Conservation (phyloP, 2,888 invertebrate genomes). For the Ferdinandea cuprea region DNA sequence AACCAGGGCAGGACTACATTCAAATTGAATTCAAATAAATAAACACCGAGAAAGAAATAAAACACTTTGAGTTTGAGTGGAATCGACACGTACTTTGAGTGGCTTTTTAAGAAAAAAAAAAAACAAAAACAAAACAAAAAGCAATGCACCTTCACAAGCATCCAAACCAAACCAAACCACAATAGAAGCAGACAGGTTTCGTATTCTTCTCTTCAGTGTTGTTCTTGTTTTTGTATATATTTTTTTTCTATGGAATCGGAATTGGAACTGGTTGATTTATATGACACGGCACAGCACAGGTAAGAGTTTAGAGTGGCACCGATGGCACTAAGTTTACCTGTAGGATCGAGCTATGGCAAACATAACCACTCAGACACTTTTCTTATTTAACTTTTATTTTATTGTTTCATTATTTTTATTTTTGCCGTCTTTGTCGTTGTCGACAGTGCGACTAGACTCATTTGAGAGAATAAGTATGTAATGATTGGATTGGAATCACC, state of each 20-base stretch:
- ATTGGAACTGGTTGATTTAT: slow-evolving; percentile 71
- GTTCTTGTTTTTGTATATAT: slow-evolving; percentile 38
- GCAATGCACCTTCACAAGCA: background rate
- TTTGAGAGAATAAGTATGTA: slow-evolving; percentile 33
- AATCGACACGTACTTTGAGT: slow-evolving; percentile 43
- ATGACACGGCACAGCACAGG: slow-evolving; percentile 64
- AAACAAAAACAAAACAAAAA: slow-evolving; percentile 2
- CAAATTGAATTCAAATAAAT: slow-evolving; percentile 20
- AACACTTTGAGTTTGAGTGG: slow-evolving; percentile 42
- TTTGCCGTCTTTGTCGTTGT: slow-evolving; percentile 5
- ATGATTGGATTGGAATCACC: slow-evolving; percentile 58
- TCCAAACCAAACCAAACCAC: no score
- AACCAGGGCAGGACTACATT: background rate
- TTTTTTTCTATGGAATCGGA: slow-evolving; percentile 59
- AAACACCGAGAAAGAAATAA: background rate
- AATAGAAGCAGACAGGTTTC: slow-evolving; percentile 51
- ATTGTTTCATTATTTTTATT: slow-evolving; percentile 4
- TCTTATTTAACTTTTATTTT: slow-evolving; percentile 54
- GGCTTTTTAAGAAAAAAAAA: slow-evolving; percentile 36
- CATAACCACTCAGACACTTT: slow-evolving; percentile 70
- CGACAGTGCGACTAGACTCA: slow-evolving; percentile 68
- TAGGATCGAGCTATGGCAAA: slow-evolving; percentile 65
- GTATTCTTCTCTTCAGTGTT: slow-evolving; percentile 1
- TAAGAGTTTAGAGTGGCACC: slow-evolving; percentile 64
- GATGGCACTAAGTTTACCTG: slow-evolving; percentile 73